These are phyloP conservation scores for Danionella cerebrum DNA, from an alignment of 2,113 vertebrate species.

Conservation along the genomic window DNA sequence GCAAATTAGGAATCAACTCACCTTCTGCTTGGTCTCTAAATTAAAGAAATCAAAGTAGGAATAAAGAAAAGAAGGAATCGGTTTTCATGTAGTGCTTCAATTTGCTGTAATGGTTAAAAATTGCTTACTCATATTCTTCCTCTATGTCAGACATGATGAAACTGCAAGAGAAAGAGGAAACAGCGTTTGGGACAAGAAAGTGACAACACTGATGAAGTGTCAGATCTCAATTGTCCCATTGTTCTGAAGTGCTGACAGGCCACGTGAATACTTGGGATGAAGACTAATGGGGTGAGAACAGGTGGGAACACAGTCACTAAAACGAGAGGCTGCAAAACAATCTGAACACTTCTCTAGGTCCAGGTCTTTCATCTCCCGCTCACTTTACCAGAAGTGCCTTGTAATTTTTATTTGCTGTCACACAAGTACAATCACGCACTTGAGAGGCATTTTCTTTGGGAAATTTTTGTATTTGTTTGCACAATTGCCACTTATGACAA, in stretches of 20 bases:
- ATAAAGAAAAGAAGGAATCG: neutral
- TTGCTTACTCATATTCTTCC: slow-evolving; percentile 70
- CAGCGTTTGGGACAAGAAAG: neutral
- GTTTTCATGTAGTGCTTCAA: too few species aligned
- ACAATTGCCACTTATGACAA: too few species aligned
- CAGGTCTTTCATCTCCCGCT: too few species aligned
- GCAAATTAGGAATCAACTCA: slow-evolving; percentile 8
- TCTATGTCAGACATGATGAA: slow-evolving; percentile 68
- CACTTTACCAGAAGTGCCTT: too few species aligned
- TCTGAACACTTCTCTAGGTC: too few species aligned
- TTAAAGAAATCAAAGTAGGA: neutral
- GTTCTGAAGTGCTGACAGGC: slow-evolving; percentile 35
- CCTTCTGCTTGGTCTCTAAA: slow-evolving; percentile 58
- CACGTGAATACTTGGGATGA: slow-evolving; percentile 25
- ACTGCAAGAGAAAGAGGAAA: slow-evolving; percentile 5
- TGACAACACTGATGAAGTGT: neutral
- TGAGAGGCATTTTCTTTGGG: too few species aligned
- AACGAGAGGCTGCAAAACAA: neutral
- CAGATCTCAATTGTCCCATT: slow-evolving; percentile 32
- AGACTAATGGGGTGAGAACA: slow-evolving; percentile 51
- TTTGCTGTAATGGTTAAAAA: neutral
- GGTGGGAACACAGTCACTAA: slow-evolving; percentile 53
- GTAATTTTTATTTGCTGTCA: too few species aligned
- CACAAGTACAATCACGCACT: too few species aligned
- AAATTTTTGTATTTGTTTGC: too few species aligned